Base-by-base conservation (phyloP, 2,888 invertebrate species). In the Idaea aversata region DNA sequence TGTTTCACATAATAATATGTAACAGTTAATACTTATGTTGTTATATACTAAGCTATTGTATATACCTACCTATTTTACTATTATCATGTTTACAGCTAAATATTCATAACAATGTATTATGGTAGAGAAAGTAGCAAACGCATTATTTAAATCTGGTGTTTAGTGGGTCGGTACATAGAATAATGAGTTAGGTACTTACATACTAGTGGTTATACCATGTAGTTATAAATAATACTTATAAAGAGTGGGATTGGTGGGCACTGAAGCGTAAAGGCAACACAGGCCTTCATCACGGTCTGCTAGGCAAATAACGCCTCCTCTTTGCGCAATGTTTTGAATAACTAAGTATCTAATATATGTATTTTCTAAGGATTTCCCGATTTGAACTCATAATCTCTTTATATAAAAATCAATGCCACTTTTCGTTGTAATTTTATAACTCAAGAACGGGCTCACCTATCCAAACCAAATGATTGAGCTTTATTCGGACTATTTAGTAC, bases 221-320 rank as follows among this genome's bases (percentile, higher is more conserved):
- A 47, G 47, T 47, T 6, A 13, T 10, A 13, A 13, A 7, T 59
- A 5, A 15, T 3, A n/a, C n/a, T 58, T 58, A 34, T 34, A 13
- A 25, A 59, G 34, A 59, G 25, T 58, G 65, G 76, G 85, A 88
- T 88, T 88, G 88, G 88, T 82, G 79, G 75, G 70, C 82, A 77
- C n/a, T 75, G 79, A 75, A 82, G 83, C 87, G 79, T 85, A 75
- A 77, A 73, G 69, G 64, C 72, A 71, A 68, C 61, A 61, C 78
- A 81, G 82, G 78, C 80, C 81, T 81, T 77, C 78, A 72, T 65
- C 74, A 83, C 80, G 86, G 79, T 85, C 73, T 72, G 76, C 64
- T 80, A 78, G 70, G 67, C 72, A 34, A 70, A 76, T 65, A 77
- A 78, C 84, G 81, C 85, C 86, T 85, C 86, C 83, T 82, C 78